A percentile compares a stretch with the other conserved stretches of the same genome.
Conservation (phyloP, 1,140 invertebrate genomes). For the Dinoponera quadriceps region DNA sequence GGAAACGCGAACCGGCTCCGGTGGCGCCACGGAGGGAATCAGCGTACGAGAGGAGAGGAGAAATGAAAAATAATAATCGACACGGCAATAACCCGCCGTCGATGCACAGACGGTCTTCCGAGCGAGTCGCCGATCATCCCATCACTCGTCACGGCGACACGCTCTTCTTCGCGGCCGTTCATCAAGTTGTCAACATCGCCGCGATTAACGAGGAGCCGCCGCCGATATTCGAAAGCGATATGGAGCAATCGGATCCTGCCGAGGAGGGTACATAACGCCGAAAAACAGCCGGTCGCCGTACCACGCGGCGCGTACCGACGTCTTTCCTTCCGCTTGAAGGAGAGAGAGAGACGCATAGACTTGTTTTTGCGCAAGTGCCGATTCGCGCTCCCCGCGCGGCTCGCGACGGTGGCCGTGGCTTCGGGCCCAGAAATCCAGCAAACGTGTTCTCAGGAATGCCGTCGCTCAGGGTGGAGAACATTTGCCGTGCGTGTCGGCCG, state of each 20-base stretch:
- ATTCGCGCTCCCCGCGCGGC: conserved; percentile 22
- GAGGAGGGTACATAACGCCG: not conserved
- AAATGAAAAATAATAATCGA: no score
- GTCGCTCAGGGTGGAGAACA: conserved; percentile 62
- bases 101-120: not conserved
- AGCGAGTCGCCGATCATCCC: not conserved
- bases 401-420: conserved; percentile 44
- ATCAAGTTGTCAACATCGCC: not conserved
- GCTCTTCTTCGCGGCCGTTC: not conserved
- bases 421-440: conserved; percentile 55
- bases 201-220: conserved; percentile 12
- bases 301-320: not conserved
- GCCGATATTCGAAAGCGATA: conserved; percentile 4
- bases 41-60: not conserved
- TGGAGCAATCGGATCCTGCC: not conserved
- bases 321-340: conserved; percentile 21
- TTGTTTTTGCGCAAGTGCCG: conserved; percentile 26
- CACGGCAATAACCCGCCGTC: not conserved
- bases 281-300: not conserved
- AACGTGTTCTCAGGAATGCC: conserved; percentile 82
- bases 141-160: not conserved
- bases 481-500: conserved; percentile 37
- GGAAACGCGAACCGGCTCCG: not conserved
- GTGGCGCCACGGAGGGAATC: not conserved
- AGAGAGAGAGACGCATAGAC: not conserved